A percentile compares a stretch with the other conserved stretches of the same genome.
Conservation (phyloP, 2,797 vertebrate species). For the Schizopygopsis malacanthus region DNA sequence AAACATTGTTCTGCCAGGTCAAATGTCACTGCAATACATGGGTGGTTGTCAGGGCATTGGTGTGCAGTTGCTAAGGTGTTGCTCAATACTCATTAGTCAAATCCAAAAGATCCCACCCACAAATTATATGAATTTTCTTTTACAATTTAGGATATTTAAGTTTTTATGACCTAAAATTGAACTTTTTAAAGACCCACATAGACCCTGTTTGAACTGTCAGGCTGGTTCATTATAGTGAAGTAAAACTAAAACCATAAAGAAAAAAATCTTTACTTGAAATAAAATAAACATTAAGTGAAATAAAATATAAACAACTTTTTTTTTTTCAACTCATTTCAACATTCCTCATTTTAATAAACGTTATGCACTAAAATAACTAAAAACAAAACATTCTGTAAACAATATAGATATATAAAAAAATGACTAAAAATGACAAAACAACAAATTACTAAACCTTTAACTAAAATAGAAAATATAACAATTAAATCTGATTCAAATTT, state of each 20-base stretch:
- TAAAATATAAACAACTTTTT: not conserved
- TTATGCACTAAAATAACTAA: not conserved
- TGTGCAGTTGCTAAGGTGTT: constrained; percentile 5
- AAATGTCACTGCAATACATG: not conserved
- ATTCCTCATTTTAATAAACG: not conserved
- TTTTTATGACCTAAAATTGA: not conserved
- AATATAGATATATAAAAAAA: too few relatives aligned
- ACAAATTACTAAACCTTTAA: not conserved
- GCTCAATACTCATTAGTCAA: not conserved
- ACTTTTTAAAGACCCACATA: not conserved
- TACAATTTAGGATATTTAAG: not conserved
- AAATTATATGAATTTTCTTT: not conserved
- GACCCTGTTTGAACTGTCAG: not conserved
- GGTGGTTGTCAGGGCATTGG: not conserved
- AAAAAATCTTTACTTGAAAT: not conserved
- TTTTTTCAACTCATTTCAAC: too few relatives aligned
- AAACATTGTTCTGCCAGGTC: not conserved
- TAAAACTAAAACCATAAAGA: not conserved
- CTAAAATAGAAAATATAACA: not conserved
- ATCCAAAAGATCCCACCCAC: not conserved
- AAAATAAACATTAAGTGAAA: not conserved
- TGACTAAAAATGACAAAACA: not conserved
- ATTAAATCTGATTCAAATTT: not conserved
- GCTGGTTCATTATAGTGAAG: not conserved
- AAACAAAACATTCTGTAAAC: not conserved